Percentiles rank a stretch among this genome's conserved stretches.
These are phyloP conservation scores for Nomada lathburiana DNA, from an alignment of 2,888 invertebrate genomes.

Conservation along the genomic window DNA sequence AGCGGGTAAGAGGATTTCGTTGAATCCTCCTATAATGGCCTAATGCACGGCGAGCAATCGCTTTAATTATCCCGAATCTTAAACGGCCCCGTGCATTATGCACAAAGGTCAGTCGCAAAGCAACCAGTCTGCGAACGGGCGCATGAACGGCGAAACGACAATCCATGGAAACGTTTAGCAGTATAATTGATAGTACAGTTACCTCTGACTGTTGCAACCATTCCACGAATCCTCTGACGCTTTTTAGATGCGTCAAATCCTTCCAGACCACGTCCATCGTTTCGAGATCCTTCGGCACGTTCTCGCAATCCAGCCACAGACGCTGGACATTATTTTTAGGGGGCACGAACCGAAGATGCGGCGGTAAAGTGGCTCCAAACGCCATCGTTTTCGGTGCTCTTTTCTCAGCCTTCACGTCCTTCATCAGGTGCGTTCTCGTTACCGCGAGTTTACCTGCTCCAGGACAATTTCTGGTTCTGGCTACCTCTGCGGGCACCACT, in stretches of 20 bases:
- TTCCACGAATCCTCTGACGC: conserved; percentile 75
- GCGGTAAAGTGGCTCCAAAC: conserved; percentile 86
- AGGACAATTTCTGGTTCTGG: conserved; percentile 85
- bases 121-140: not conserved
- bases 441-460: conserved; percentile 85
- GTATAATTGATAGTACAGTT: conserved; percentile 7
- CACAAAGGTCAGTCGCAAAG: not conserved
- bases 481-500: conserved; percentile 86
- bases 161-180: not conserved
- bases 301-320: conserved; percentile 86
- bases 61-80: conserved; percentile 14
- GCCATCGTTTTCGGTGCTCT: conserved; percentile 85
- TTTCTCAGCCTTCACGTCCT: conserved; percentile 85
- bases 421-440: conserved; percentile 85
- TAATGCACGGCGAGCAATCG: not conserved
- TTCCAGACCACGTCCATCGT: conserved; percentile 88
- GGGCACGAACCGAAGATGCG: conserved; percentile 85
- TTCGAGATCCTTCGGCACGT: conserved; percentile 86
- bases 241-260: conserved; percentile 86
- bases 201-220: conserved; percentile 74
- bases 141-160: not conserved
- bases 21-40: not conserved
- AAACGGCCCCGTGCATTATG: not conserved
- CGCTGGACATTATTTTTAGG: conserved; percentile 86
- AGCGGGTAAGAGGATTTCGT: conserved; percentile 33